These are phyloP conservation scores for Solenodon paradoxus DNA, from an alignment of 2,113 vertebrate genomes.

Conservation along the genomic window DNA sequence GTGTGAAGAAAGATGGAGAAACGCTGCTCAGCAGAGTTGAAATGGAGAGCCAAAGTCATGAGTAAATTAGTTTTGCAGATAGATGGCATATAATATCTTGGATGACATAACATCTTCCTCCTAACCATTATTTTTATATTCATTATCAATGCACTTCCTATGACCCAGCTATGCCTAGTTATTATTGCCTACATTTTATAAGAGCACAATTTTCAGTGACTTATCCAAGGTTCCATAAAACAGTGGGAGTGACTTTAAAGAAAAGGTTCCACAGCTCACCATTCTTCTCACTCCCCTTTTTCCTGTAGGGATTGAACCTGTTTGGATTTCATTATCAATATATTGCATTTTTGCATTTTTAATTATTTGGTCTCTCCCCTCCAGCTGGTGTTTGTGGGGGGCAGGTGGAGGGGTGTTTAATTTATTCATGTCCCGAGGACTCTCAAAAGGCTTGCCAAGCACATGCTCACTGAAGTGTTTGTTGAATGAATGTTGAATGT, in stretches of 20 bases:
- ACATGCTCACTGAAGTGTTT: background rate
- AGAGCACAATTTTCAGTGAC: background rate
- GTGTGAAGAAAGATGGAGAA: background rate
- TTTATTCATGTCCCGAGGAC: background rate
- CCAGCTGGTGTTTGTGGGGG: background rate
- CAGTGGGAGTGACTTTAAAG: background rate
- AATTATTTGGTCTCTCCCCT: background rate
- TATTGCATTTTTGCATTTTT: background rate
- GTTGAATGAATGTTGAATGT: slow-evolving; percentile 28
- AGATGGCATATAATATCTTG: background rate
- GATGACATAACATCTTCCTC: background rate
- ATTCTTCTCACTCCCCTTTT: background rate
- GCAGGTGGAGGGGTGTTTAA: slow-evolving; percentile 1
- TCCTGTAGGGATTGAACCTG: background rate
- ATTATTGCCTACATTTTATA: background rate
- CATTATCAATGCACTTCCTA: background rate
- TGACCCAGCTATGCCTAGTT: background rate
- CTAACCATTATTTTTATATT: background rate
- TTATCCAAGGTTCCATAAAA: background rate
- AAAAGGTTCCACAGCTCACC: background rate
- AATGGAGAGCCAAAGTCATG: background rate
- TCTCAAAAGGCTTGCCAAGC: background rate
- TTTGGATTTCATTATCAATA: background rate
- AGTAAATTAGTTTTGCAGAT: background rate
- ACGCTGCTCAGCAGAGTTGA: background rate